Percentiles rank a stretch among this genome's conserved stretches.
phyloP scores from a whole-genome alignment of 2,888 invertebrate species.

The Morpho helenor region DNA sequence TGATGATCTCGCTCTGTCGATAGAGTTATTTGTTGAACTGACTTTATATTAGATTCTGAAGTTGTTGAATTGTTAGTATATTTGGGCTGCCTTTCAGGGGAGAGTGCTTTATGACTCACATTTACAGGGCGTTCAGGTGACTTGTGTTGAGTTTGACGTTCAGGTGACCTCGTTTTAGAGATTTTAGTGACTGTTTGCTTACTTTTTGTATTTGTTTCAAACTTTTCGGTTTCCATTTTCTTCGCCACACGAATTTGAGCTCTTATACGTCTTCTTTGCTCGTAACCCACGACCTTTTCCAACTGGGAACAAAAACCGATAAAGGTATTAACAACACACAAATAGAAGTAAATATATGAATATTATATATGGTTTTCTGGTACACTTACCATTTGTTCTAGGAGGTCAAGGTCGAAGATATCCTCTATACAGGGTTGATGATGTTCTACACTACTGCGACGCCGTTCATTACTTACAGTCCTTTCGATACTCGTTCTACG shows the following conservation, averaged over 20 bases:
- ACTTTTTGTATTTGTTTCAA: constrained; percentile 39
- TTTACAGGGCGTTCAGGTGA: constrained; percentile 45
- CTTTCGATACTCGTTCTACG: constrained; percentile 78
- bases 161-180: constrained; percentile 44
- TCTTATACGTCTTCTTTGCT: constrained; percentile 86
- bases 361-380: no score
- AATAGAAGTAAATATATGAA: no score
- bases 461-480: constrained; percentile 62
- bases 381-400: constrained; percentile 84
- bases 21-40: constrained; percentile 11
- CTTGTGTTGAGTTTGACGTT: constrained; percentile 30
- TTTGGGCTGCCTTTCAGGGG: constrained; percentile 40
- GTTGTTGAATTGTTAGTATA: constrained; percentile 27
- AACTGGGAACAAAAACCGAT: constrained; percentile 71
- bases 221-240: constrained; percentile 68
- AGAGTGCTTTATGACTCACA: constrained; percentile 35
- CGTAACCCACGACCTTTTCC: constrained; percentile 87
- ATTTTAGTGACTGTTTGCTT: constrained; percentile 40
- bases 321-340: not conserved
- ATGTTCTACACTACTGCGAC: constrained; percentile 70
- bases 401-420: constrained; percentile 83
- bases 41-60: constrained; percentile 35
- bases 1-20: constrained; percentile 21
- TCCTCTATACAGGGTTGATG: constrained; percentile 82
- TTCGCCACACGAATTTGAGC: constrained; percentile 87